phyloP scores from a whole-genome alignment of 1,140 invertebrate species.

The Harpegnathos saltator region DNA sequence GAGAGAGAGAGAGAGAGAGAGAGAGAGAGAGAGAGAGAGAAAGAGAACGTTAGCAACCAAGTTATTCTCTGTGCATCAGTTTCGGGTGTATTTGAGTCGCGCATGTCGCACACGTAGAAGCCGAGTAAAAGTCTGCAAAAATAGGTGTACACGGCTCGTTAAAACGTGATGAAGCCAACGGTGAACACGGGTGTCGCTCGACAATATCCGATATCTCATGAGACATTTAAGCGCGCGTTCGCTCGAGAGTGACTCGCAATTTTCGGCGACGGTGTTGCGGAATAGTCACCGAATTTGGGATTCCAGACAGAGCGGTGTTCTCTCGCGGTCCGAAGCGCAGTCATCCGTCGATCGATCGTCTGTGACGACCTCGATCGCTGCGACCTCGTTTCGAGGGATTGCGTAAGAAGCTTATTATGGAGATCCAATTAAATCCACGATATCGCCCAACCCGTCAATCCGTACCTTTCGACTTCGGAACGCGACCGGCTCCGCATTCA shows the following conservation, averaged over 20 bases:
- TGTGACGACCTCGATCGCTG: constrained; percentile 24
- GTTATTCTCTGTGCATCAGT: background rate
- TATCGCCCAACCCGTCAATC: background rate
- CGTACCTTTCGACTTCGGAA: background rate
- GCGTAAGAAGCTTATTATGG: constrained; percentile 46
- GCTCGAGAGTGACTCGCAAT: background rate
- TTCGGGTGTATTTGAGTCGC: too few species aligned
- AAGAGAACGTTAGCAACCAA: constrained; percentile 3
- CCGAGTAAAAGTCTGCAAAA: too few species aligned
- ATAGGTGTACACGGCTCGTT: too few species aligned
- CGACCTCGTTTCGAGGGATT: constrained; percentile 42
- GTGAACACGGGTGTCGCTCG: too few species aligned
- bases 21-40: too few species aligned
- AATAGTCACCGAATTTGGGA: constrained; percentile 19
- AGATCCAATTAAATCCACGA: constrained; percentile 24
- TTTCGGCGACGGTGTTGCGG: background rate
- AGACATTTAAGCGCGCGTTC: too few species aligned
- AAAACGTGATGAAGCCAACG: too few species aligned
- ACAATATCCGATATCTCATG: too few species aligned
- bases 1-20: too few species aligned
- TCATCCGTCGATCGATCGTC: constrained; percentile 17
- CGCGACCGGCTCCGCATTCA: too few species aligned
- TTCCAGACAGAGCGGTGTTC: constrained; percentile 2
- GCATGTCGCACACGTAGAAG: too few species aligned
- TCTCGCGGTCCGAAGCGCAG: background rate